A percentile compares a stretch with the other conserved stretches of the same genome.
Conservation (phyloP, 1,140 invertebrate genomes). For the Drosophila oshimai region DNA sequence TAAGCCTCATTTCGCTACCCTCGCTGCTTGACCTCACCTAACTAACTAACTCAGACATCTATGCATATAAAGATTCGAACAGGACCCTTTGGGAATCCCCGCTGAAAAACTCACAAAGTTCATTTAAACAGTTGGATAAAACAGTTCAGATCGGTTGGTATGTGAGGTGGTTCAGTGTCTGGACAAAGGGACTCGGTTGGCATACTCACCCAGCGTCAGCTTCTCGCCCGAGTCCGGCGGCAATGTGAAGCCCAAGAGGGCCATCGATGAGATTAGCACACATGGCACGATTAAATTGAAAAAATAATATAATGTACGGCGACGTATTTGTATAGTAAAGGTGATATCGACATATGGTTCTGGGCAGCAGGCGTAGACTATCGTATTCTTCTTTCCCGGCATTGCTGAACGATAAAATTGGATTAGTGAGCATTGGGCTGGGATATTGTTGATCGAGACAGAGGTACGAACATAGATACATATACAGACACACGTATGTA, state of each 20-base stretch:
- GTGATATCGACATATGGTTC: constrained; percentile 98
- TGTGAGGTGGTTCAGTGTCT: constrained; percentile 23
- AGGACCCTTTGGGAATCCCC: constrained; percentile 3
- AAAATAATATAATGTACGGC: constrained; percentile 99
- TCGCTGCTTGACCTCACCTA: constrained; percentile 64
- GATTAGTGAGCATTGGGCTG: constrained; percentile 50
- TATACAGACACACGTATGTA: constrained; percentile 43
- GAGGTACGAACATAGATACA: constrained; percentile 48
- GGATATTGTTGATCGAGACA: constrained; percentile 25
- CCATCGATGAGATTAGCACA: constrained; percentile 99
- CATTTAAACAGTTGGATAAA: constrained; percentile 19
- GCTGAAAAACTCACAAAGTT: constrained; percentile 44
- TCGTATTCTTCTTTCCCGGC: constrained; percentile 92
- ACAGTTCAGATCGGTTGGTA: constrained; percentile 18
- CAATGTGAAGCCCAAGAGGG: constrained; percentile 97
- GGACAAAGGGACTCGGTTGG: constrained; percentile 2
- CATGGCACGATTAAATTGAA: constrained; percentile 99
- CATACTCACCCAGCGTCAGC: constrained; percentile 94
- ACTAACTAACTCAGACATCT: constrained; percentile 21
- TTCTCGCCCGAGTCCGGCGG: constrained; percentile 99
- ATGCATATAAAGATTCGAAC: constrained; percentile 5
- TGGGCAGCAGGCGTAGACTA: constrained; percentile 92
- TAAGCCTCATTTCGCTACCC: constrained; percentile 82
- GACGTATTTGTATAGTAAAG: constrained; percentile 97
- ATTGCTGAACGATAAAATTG: constrained; percentile 86